phyloP scores from a whole-genome alignment of 2,113 vertebrate genomes.

The Callaeas wilsoni region DNA sequence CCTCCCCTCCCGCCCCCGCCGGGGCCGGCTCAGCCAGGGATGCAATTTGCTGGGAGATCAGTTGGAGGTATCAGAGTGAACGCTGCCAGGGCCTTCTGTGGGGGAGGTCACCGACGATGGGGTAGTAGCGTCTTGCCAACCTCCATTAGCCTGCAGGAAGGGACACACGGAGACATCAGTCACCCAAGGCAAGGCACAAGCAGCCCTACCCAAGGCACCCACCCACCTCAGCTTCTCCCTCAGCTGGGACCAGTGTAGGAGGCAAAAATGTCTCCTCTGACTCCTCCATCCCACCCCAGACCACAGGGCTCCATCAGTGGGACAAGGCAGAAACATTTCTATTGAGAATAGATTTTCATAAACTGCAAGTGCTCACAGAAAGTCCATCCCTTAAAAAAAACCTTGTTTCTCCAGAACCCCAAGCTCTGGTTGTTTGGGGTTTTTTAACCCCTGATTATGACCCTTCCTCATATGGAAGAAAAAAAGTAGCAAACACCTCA shows the following conservation, averaged over 20 bases:
- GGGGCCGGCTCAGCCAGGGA: constrained; percentile 72
- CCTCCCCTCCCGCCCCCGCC: constrained; percentile 66
- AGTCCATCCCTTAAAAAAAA: neutral
- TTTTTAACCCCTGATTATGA: neutral
- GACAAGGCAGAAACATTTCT: neutral
- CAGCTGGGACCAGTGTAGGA: accelerated
- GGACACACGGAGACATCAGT: constrained; percentile 44
- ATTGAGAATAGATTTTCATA: neutral
- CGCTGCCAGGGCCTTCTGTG: constrained; percentile 99
- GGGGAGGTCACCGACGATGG: constrained; percentile 98
- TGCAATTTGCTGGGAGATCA: constrained; percentile 85
- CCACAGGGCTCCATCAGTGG: neutral
- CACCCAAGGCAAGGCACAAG: accelerated
- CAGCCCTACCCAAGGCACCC: neutral
- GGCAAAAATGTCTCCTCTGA: neutral
- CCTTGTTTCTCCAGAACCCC: accelerated
- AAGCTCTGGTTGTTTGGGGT: neutral
- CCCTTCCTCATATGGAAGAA: neutral
- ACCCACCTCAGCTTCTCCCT: neutral
- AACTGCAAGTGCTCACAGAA: neutral
- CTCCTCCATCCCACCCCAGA: neutral
- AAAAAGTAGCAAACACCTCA: neutral
- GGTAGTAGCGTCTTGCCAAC: constrained; percentile 97
- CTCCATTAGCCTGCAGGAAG: constrained; percentile 90
- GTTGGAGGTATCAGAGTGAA: constrained; percentile 99